Conservation (phyloP, 2,797 vertebrate genomes). For the Emys orbicularis region DNA sequence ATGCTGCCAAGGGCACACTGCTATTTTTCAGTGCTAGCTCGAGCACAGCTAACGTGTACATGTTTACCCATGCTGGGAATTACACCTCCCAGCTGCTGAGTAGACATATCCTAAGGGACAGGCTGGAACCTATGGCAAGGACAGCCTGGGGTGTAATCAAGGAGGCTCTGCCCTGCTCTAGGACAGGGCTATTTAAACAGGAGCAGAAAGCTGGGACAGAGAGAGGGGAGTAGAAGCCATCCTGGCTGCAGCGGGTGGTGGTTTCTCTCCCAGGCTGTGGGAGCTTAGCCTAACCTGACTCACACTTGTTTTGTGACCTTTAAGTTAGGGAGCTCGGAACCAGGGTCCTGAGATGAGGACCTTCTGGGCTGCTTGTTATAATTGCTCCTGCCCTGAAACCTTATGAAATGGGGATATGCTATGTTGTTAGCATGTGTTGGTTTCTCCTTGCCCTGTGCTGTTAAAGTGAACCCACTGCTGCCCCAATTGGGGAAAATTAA, state of each 20-base stretch:
- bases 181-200: background rate
- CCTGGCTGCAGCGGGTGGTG: background rate
- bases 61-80: background rate
- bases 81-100: background rate
- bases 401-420: background rate
- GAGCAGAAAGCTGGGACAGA: background rate
- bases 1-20: background rate
- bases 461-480: background rate
- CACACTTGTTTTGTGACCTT: background rate
- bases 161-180: background rate
- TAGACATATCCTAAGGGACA: background rate
- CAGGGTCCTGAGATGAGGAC: background rate
- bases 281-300: background rate
- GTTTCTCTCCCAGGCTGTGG: background rate
- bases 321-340: background rate
- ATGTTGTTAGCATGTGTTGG: background rate
- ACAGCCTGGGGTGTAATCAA: background rate
- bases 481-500: background rate
- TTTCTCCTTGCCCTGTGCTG: background rate
- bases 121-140: no score
- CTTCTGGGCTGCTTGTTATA: background rate
- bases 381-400: background rate
- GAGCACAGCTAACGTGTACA: no score
- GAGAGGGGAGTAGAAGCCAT: background rate
- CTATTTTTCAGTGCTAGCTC: background rate